Conservation (phyloP, 2,888 invertebrate genomes). For the Himalopsyche tibetana region DNA sequence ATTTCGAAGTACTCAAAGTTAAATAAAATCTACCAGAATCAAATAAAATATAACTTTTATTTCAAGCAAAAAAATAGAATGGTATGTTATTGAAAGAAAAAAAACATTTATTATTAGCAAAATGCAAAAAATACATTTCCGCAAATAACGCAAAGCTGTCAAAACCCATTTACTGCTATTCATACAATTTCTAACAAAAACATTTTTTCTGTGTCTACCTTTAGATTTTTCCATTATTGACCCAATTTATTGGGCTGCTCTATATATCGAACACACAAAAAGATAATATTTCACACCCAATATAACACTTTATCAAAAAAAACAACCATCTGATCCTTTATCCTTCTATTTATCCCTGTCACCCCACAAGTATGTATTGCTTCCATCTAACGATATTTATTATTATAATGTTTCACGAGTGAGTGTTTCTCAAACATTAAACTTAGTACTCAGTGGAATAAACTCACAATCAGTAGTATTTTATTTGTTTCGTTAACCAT, state of each 20-base stretch:
- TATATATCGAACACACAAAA: constrained; percentile 44
- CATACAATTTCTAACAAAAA: constrained; percentile 9
- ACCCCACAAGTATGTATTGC: constrained; percentile 19
- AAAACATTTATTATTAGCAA: too few relatives aligned
- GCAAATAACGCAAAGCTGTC: neutral
- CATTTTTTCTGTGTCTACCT: constrained; percentile 13
- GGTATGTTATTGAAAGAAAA: too few relatives aligned
- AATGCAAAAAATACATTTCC: too few relatives aligned
- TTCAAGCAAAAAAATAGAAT: too few relatives aligned
- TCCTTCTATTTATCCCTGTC: constrained; percentile 7
- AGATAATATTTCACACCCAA: constrained; percentile 62
- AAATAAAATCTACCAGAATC: too few relatives aligned
- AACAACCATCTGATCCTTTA: constrained; percentile 37
- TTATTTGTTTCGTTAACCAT: too few relatives aligned
- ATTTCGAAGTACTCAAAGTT: too few relatives aligned
- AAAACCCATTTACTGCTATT: constrained; percentile 18
- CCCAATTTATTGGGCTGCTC: constrained; percentile 49
- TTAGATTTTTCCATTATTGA: constrained; percentile 46
- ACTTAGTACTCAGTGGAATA: neutral
- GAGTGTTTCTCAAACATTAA: neutral
- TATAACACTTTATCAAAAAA: constrained; percentile 55
- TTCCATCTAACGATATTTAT: neutral
- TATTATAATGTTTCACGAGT: neutral
- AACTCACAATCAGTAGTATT: too few relatives aligned
- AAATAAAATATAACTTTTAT: too few relatives aligned